Conservation (phyloP, 2,113 vertebrate species). For the Pitta sordida region DNA sequence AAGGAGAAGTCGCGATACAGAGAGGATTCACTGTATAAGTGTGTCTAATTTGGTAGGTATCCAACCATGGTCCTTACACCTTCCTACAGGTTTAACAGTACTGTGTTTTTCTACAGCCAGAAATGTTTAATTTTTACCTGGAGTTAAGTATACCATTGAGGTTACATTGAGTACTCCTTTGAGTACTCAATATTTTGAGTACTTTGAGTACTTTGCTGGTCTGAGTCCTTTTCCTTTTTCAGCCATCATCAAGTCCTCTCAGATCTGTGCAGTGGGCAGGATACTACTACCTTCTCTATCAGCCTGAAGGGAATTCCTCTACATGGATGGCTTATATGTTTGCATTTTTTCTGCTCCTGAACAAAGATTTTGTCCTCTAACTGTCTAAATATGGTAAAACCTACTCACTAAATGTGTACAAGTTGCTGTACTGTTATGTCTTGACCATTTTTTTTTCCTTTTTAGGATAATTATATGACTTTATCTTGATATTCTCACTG, state of each 20-base stretch:
- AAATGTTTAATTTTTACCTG: background rate
- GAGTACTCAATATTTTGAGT: too few species aligned
- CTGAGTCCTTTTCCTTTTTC: background rate
- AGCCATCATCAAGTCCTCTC: background rate
- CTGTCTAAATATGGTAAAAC: background rate
- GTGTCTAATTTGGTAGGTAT: background rate
- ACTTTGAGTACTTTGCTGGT: too few species aligned
- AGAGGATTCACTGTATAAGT: too few species aligned
- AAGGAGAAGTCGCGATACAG: too few species aligned
- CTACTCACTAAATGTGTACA: background rate
- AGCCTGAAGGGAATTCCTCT: background rate
- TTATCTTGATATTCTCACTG: background rate
- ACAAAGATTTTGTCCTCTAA: background rate
- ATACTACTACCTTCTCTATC: rapidly evolving
- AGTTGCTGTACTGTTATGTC: background rate
- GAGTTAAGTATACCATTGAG: rapidly evolving
- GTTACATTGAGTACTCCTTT: too few species aligned
- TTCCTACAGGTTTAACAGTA: rapidly evolving
- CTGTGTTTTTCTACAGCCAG: background rate
- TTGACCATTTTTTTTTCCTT: background rate
- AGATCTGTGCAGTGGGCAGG: background rate
- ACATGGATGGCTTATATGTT: background rate
- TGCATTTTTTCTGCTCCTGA: background rate
- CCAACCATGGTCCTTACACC: background rate
- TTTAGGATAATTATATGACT: background rate